Percentiles rank a stretch among this genome's conserved stretches.
phyloP scores from a whole-genome alignment of 2,113 vertebrate species.

The Mormoops blainvillei region DNA sequence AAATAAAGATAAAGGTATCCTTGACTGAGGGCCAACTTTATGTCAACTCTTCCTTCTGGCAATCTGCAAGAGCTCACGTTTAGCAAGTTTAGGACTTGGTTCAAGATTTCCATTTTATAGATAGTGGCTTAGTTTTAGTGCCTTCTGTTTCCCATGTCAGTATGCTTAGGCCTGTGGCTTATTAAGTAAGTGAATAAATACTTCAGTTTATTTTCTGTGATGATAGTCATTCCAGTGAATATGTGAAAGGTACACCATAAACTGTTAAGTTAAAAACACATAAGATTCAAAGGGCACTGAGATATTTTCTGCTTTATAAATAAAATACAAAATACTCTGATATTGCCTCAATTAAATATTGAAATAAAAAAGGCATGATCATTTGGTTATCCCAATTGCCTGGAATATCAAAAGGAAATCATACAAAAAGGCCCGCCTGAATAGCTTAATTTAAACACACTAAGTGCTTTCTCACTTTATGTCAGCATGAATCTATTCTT shows the following conservation, averaged over 20 bases:
- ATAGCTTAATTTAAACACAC: background rate
- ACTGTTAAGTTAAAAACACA: background rate
- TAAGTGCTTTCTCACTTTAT: background rate
- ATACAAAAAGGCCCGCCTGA: accelerated
- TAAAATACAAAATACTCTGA: background rate
- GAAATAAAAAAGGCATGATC: background rate
- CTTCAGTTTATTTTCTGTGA: background rate
- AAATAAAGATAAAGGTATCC: conserved; percentile 41
- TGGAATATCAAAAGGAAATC: background rate
- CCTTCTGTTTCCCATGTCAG: background rate
- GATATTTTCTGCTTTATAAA: background rate
- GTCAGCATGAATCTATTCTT: background rate
- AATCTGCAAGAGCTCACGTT: background rate
- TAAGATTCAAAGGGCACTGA: too few relatives aligned
- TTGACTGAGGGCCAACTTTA: background rate
- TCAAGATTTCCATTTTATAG: conserved; percentile 30
- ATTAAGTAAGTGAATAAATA: background rate
- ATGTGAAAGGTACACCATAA: background rate
- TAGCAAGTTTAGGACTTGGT: background rate
- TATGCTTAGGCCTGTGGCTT: conserved; percentile 5
- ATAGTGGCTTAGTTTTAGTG: background rate
- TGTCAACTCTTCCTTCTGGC: conserved; percentile 34
- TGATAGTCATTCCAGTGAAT: background rate
- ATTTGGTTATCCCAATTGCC: background rate
- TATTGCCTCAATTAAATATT: background rate